A percentile compares a stretch with the other conserved stretches of the same genome.
These are phyloP conservation scores for Yponomeuta cagnagella DNA, from an alignment of 2,888 invertebrate genomes.

Conservation along the genomic window DNA sequence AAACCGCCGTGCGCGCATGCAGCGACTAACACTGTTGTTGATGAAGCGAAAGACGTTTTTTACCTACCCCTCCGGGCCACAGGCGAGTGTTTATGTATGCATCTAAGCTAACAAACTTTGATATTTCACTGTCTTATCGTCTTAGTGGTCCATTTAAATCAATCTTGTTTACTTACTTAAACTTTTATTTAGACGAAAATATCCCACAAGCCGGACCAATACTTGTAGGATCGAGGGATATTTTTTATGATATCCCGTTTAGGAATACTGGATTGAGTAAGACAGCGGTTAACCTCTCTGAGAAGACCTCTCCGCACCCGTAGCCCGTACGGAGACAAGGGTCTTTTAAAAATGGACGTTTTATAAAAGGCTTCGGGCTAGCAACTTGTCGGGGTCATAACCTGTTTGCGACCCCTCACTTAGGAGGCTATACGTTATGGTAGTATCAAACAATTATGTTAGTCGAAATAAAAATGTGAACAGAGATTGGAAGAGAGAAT, in stretches of 20 bases:
- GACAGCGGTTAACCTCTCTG: conserved; percentile 30
- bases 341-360: conserved; percentile 47
- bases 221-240: conserved; percentile 41
- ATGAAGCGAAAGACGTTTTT: too few species aligned
- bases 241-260: conserved; percentile 70
- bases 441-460: conserved; percentile 9
- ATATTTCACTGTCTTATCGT: too few species aligned
- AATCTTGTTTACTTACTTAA: too few species aligned
- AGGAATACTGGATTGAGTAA: conserved; percentile 48
- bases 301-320: conserved; percentile 25
- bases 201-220: not conserved
- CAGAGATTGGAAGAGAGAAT: not conserved
- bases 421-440: conserved; percentile 29
- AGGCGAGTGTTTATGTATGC: too few species aligned
- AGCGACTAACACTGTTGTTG: too few species aligned
- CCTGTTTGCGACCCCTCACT: conserved; percentile 75
- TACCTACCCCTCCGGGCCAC: too few species aligned
- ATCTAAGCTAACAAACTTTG: too few species aligned
- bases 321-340: conserved; percentile 32
- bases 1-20: too few species aligned
- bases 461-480: conserved; percentile 4
- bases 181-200: not conserved
- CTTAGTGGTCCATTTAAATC: too few species aligned
- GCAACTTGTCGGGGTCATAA: conserved; percentile 75
- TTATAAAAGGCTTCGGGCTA: conserved; percentile 59